Evolutionary conservation across 37 sponge, comb jelly and placozoan species (phyloP), one percentile per base, ranked within the genome.

Genomic region (Mnemiopsis leidyi): DNA sequence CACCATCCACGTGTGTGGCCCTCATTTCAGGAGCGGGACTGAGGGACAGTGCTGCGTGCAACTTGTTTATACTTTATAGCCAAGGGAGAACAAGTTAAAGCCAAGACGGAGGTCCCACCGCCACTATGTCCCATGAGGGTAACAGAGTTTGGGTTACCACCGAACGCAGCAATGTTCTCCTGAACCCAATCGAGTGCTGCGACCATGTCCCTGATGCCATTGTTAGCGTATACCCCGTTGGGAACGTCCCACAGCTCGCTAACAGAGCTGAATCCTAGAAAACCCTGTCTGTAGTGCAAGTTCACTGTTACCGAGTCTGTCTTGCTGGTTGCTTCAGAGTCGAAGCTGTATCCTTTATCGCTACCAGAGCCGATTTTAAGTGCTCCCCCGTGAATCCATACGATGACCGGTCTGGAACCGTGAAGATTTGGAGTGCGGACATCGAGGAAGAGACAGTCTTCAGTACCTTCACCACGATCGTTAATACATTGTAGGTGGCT

Each of bases 11-110:
- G 9, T 79, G 38, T 23, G 36, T 79, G 82, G 21, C 31, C 38
- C 82, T 9, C 36, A 79, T 13, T 32, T 79, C 82, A 2, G 38
- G 36, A 5, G 82, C 82, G 7, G 82, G 82, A 23, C 82, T 79
- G 18, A 26, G 82, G 9, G 82, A 36, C 23, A 79, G 16, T 79
- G 35, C 82, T 38, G 28, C 20, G 82, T 35, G 36, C 7, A 79
- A 79, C 82, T 36, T 36, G 82, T n/a, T n/a, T n/a, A n/a, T n/a
- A n/a, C n/a, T 79, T 79, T 21, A 36, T 79, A 32, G 82, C 82
- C 1, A 79, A 38, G 36, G 82, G 82, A 13, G 82, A 79, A 21
- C 82, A 31, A 38, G 38, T 35, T 21, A 79, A 38, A 7, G 82
- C 38, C 36, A 79, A 21, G 23, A 79, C 82, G 3, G 82, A 36